Evolutionary conservation across 2,113 vertebrate genomes (phyloP), one percentile per base, ranked within the genome.

Genomic region (Phodopus roborovskii): DNA sequence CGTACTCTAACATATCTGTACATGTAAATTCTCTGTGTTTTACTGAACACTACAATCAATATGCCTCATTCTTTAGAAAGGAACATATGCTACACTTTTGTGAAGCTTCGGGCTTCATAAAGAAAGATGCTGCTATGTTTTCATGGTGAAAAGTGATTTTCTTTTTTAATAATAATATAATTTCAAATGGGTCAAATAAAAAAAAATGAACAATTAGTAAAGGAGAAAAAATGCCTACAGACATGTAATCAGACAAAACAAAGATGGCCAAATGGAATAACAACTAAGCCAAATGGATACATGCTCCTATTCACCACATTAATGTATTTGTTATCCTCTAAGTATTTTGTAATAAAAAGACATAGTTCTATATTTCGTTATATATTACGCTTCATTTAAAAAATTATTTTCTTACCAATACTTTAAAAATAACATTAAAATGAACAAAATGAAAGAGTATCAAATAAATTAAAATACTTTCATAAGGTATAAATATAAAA

Each of bases 151-250:
- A 92, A 30, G 6, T 48, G 8, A 53, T 20, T 94, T 95, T 39
- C 15, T 93, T 94, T 33, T 17, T 45, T 45, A 45, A 3, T 48
- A 81, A 71, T 33, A 48, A 33, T 53, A 17, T 73, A n/a, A 19
- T 95, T 95, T 79, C 56, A 88, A 79, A 60, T 39, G 19, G 1
- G 3, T 45, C 62, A 81, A 22, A 15, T 28, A 58, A 74, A 74
- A 75, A 12, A 8, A 75, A 66, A 36, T 20, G 70, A 39, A 56
- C 4, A 60, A 39, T 56, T 17, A 33, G 5, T 56, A 48, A 36
- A 74, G 15, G 28, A 2, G 5, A n/a, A 48, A n/a, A 53, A 0
- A 22, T 8, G 28, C 0, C 13, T 10, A 86, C 0, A 64, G 3
- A 74, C 1, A 30, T 3, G 17, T 10, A 91, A 12, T 89, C 0